Evolutionary conservation across 2,888 invertebrate genomes (phyloP).

Genomic region (Galeopsomyia nigrocyanea): DNA sequence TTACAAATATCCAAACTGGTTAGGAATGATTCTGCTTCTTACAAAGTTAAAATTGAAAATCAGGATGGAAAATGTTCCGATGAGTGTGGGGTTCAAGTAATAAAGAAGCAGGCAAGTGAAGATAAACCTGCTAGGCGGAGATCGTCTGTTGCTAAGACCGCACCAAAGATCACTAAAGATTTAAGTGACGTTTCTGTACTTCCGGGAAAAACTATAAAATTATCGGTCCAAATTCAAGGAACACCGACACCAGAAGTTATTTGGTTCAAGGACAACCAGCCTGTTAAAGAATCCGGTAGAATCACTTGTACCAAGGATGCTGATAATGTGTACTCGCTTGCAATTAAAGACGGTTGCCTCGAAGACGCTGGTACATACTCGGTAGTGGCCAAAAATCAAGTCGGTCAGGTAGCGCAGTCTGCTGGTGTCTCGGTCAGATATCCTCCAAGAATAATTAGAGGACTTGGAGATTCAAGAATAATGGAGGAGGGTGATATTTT

Average conservation of each 20-base stretch:
- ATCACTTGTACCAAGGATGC: constrained; percentile 89
- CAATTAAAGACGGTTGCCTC: constrained; percentile 86
- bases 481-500: constrained; percentile 83
- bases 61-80: too few species aligned
- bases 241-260: constrained; percentile 90
- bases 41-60: too few species aligned
- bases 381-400: constrained; percentile 84
- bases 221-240: constrained; percentile 84
- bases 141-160: constrained; percentile 81
- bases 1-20: too few species aligned
- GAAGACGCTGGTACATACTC: constrained; percentile 89
- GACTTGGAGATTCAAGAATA: constrained; percentile 76
- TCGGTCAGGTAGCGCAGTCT: constrained; percentile 89
- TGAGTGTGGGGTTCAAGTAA: constrained; percentile 78
- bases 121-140: constrained; percentile 69
- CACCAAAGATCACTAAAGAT: constrained; percentile 87
- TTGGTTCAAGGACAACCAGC: constrained; percentile 85
- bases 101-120: too few species aligned
- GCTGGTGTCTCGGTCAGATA: constrained; percentile 89
- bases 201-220: constrained; percentile 80
- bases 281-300: constrained; percentile 81
- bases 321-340: constrained; percentile 87
- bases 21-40: too few species aligned
- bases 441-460: constrained; percentile 80
- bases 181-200: constrained; percentile 81